A percentile compares a stretch with the other conserved stretches of the same genome.
These are phyloP conservation scores for Charina bottae DNA, from an alignment of 2,113 vertebrate genomes.

Conservation along the genomic window DNA sequence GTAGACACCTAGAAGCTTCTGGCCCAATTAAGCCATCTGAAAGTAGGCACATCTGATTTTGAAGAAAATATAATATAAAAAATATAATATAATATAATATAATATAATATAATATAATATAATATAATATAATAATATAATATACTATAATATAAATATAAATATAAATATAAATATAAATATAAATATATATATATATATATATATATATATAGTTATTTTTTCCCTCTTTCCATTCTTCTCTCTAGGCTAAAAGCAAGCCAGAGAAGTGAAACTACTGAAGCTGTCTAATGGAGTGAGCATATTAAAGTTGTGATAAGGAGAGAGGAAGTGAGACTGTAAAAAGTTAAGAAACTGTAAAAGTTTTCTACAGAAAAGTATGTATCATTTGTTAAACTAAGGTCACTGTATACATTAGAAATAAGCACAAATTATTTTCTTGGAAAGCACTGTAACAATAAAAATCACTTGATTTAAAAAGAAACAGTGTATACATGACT, in stretches of 20 bases:
- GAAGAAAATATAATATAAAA: neutral
- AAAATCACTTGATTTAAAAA: neutral
- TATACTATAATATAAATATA: neutral
- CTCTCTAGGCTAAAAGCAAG: neutral
- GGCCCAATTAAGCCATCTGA: neutral
- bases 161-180: neutral
- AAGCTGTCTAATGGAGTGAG: neutral
- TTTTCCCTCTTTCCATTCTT: neutral
- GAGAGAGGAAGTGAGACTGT: neutral
- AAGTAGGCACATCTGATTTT: neutral
- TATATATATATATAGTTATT: neutral
- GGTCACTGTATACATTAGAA: neutral
- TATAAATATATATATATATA: too few species aligned
- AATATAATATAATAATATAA: too few species aligned
- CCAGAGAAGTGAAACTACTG: neutral
- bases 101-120: too few species aligned
- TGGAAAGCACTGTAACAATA: neutral
- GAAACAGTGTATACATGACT: neutral
- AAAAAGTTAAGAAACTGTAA: neutral
- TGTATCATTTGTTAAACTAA: neutral
- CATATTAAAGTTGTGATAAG: neutral
- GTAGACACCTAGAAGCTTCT: neutral
- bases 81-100: neutral
- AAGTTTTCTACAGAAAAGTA: neutral
- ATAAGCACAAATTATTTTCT: neutral